Evolutionary conservation across 2,797 vertebrate genomes (phyloP).

Genomic region (Pseudomugil gertrudae): DNA sequence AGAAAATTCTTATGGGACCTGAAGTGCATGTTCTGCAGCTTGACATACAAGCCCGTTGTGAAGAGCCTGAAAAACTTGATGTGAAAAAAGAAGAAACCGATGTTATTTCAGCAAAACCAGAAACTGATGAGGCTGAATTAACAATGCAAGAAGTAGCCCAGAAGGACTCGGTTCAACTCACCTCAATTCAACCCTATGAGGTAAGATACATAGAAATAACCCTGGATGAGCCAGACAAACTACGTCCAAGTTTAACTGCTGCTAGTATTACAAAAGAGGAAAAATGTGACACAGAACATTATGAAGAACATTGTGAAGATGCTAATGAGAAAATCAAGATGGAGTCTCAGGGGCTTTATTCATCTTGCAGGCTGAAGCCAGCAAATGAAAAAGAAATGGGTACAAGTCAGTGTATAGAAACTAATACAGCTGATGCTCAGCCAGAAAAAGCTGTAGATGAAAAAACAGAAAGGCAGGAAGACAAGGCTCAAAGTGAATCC

Average conservation of each 20-base stretch:
- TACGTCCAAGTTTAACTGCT: slow-evolving; percentile 10
- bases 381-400: slow-evolving; percentile 12
- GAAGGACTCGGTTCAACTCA: background rate
- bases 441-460: background rate
- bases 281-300: background rate
- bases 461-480: background rate
- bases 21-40: slow-evolving; percentile 11
- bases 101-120: background rate
- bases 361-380: background rate
- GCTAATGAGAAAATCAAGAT: background rate
- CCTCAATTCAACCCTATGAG: slow-evolving; percentile 9
- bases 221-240: slow-evolving; percentile 15
- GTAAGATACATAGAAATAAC: slow-evolving; percentile 47
- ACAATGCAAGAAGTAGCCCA: background rate
- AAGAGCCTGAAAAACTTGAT: background rate
- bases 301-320: background rate
- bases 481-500: background rate
- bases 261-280: background rate
- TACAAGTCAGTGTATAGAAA: background rate
- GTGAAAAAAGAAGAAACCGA: background rate
- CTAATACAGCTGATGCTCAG: background rate
- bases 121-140: background rate
- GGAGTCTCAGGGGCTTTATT: background rate
- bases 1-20: background rate
- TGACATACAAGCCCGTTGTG: slow-evolving; percentile 2